Conservation (phyloP, 2,888 invertebrate species). For the Lasioglossum marginatum region DNA sequence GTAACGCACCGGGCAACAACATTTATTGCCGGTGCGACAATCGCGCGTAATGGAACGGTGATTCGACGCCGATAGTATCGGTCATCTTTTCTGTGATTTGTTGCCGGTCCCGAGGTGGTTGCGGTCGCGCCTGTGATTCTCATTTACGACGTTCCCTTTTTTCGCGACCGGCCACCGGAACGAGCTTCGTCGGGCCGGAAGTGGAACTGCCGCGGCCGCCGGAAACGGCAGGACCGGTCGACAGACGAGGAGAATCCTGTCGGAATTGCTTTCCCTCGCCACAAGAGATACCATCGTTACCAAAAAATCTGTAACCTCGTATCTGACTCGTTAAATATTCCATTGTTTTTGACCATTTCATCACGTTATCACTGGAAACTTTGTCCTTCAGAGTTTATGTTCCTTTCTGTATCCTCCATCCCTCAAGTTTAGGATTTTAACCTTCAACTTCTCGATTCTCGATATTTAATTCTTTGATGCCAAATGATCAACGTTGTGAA, state of each 20-base stretch:
- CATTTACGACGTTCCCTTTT: slow-evolving; percentile 49
- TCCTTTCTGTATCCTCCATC: not conserved
- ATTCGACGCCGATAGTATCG: slow-evolving; percentile 72
- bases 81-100: slow-evolving; percentile 70
- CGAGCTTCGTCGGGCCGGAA: slow-evolving; percentile 43
- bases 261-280: not conserved
- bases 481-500: too few relatives aligned
- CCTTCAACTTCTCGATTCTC: too few relatives aligned
- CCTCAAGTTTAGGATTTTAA: not conserved
- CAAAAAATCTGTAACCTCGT: not conserved
- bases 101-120: slow-evolving; percentile 53
- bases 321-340: not conserved
- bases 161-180: slow-evolving; percentile 38
- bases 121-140: slow-evolving; percentile 38
- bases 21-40: slow-evolving; percentile 78
- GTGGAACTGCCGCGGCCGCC: slow-evolving; percentile 33
- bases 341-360: not conserved
- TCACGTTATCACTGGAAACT: not conserved
- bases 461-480: too few relatives aligned
- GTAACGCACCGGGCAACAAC: slow-evolving; percentile 76
- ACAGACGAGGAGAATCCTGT: slow-evolving; percentile 20
- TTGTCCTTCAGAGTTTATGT: not conserved
- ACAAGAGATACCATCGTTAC: not conserved
- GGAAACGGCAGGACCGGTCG: slow-evolving; percentile 39
- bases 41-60: slow-evolving; percentile 75